Base-by-base conservation (phyloP, 2,888 invertebrate genomes). In the Eilema depressum region DNA sequence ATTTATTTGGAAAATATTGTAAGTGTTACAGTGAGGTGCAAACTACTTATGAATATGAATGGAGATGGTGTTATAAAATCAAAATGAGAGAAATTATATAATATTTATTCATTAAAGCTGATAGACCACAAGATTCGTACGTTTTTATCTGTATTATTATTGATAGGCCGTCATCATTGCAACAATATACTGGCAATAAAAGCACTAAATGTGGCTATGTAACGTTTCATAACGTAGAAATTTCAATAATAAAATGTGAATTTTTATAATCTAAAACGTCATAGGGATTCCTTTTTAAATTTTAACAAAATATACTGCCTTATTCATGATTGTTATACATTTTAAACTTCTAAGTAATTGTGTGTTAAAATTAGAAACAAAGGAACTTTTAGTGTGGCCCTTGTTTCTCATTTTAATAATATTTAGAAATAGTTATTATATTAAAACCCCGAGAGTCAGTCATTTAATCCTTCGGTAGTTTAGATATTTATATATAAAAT, bases 241-340 rank as follows among this genome's bases (percentile, higher is more conserved):
- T 77, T 80, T 81, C 70, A 77, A 80, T 82, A 79, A 78, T 78
- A 80, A 74, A 41, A 41, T 75, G 63, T 66, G 73, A 73, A 78
- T 53, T 81, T 78, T 80, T 77, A 66, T 78, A 77, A 75, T 71
- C 68, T 63, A 75, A 69, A 75, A 79, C 77, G 76, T 74, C 72
- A 82, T 78, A 78, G 78, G 65, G 77, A 78, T 75, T 83, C 78
- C 72, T 76, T 83, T 86, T 84, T 74, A 75, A 80, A 81, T 78
- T 76, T 80, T 72, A 77, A 84, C 79, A 82, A 82, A 81, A 81
- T 82, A 81, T 88, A 89, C 89, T 90, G 90, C 89, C 89, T 89
- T 90, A 89, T 85, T 85, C 85, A 80, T 87, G 83, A 76, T 83
- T 79, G 81, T 84, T 85, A 17, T 59, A 84, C 84, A 83, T 85